A percentile compares a stretch with the other conserved stretches of the same genome.
Evolutionary conservation across 2,113 vertebrate genomes (phyloP).

Genomic region (Pardalotus punctatus): DNA sequence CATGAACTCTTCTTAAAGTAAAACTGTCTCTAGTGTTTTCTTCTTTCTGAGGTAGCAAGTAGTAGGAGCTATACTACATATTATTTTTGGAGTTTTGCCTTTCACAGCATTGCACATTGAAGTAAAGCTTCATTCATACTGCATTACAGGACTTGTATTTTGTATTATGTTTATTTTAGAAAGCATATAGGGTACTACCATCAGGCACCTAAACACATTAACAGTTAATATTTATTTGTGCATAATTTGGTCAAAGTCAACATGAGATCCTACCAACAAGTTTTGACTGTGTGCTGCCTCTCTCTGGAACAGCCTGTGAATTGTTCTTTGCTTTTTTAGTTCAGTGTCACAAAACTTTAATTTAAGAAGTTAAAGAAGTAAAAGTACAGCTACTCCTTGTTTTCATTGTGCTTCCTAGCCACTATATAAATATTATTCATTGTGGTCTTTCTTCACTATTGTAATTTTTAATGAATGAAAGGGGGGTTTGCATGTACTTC

Average conservation of each 20-base stretch:
- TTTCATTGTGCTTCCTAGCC: neutral
- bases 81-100: slow-evolving; percentile 23
- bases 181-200: neutral
- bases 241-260: slow-evolving; percentile 7
- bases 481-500: neutral
- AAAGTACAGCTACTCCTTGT: neutral
- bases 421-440: neutral
- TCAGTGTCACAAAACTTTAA: neutral
- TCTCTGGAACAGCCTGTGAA: neutral
- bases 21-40: neutral
- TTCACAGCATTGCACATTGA: neutral
- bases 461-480: slow-evolving; percentile 12
- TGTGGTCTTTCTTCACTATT: slow-evolving; percentile 33
- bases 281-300: neutral
- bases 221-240: slow-evolving; percentile 24
- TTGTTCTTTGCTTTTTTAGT: neutral
- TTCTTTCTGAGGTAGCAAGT: neutral
- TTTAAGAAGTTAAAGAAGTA: neutral
- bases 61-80: neutral
- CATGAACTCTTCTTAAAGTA: neutral
- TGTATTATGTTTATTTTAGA: slow-evolving; percentile 22
- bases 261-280: neutral
- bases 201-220: neutral
- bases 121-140: slow-evolving; percentile 22
- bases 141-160: slow-evolving; percentile 9